These are phyloP conservation scores for Aradophagus sp. DNA, from an alignment of 1,140 invertebrate species.

Conservation along the genomic window DNA sequence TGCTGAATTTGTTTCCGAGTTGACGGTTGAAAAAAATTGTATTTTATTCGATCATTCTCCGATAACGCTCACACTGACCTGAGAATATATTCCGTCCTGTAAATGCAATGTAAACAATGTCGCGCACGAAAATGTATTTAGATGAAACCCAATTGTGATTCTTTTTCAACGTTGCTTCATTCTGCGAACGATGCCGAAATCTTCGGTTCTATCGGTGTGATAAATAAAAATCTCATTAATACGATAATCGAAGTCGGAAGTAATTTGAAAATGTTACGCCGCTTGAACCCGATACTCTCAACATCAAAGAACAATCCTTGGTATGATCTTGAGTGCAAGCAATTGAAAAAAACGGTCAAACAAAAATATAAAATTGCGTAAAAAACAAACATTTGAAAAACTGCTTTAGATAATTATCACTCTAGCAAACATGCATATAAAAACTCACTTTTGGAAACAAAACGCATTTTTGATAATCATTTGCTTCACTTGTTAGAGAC, in stretches of 20 bases:
- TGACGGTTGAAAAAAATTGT: neutral
- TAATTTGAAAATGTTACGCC: slow-evolving; percentile 4
- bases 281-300: neutral
- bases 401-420: slow-evolving; percentile 6
- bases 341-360: slow-evolving; percentile 10
- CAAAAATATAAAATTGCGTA: neutral
- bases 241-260: neutral
- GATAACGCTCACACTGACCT: neutral
- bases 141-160: neutral
- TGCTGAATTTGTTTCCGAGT: neutral
- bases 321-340: slow-evolving; percentile 12
- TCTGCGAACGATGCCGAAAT: too few relatives aligned
- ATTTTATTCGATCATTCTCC: slow-evolving; percentile 12
- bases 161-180: too few relatives aligned
- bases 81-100: too few relatives aligned
- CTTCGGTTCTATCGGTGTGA: too few relatives aligned
- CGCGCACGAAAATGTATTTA: too few relatives aligned
- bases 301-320: slow-evolving; percentile 1
- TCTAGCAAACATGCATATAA: slow-evolving; percentile 2
- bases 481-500: neutral
- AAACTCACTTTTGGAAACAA: neutral
- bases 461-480: slow-evolving; percentile 1
- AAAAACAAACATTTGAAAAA: slow-evolving; percentile 3
- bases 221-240: neutral
- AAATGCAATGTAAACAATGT: too few relatives aligned